Evolutionary conservation across 2,888 invertebrate genomes (phyloP).

Genomic region (Chaitophorus viminalis): DNA sequence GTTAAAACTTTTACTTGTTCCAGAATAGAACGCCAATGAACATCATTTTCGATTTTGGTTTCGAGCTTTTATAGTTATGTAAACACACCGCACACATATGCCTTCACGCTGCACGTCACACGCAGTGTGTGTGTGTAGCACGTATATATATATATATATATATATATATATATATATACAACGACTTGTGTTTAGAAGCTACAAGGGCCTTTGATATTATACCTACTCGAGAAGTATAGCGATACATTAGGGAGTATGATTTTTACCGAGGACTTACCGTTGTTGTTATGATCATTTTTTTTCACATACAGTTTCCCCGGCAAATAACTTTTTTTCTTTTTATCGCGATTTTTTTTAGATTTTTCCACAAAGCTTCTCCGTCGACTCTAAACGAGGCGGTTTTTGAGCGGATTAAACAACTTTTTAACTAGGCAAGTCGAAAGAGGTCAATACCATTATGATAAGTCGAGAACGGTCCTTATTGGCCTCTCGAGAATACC

Average conservation of each 20-base stretch:
- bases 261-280: neutral
- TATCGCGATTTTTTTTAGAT: neutral
- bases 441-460: neutral
- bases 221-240: neutral
- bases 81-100: too few species aligned
- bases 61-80: too few species aligned
- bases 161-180: too few species aligned
- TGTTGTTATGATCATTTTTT: neutral
- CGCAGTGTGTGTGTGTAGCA: too few species aligned
- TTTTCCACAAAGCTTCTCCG: neutral
- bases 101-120: too few species aligned
- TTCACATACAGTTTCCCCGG: neutral
- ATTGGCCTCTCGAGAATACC: neutral
- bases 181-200: neutral
- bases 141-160: too few species aligned
- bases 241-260: neutral
- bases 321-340: neutral
- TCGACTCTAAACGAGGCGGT: neutral
- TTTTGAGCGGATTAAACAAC: neutral
- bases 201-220: neutral
- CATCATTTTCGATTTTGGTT: too few species aligned
- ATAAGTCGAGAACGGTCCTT: neutral
- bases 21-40: too few species aligned
- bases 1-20: too few species aligned
- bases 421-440: slow-evolving; percentile 5